Evolutionary conservation across 2,797 vertebrate species (phyloP), one percentile per base, ranked within the genome.

Genomic region (Muraenolepis orangiensis): DNA sequence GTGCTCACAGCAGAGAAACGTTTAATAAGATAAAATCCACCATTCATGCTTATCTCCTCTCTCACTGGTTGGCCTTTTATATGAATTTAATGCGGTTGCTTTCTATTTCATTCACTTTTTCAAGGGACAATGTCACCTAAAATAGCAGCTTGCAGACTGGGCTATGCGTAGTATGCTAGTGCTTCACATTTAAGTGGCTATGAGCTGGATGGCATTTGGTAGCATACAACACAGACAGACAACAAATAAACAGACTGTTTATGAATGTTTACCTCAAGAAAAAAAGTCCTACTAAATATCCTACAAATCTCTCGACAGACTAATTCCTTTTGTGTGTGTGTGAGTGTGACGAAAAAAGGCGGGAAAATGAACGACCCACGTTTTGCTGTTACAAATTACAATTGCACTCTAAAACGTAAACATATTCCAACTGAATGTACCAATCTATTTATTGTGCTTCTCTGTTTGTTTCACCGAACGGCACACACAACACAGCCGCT

Each of bases 1-100:
- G 26, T 32, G 42, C 70, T 76, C 61, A n/a, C 40, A 51, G 12
- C 51, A 29, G 61, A 46, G 57, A 36, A 14, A 16, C 66, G 74
- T 64, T 70, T 75, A 64, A 18, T 51, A 69, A 72, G 46, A 74
- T 70, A 71, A 70, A 80, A 66, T 10, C 70, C 69, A 26, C 69
- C 72, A 57, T 38, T 74, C 72, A 20, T 3, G 31, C 16, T 70
- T 23, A 28, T 78, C 20, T 64, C 34, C 57, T 6, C 36, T 70
- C 32, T 2, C 36, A 71, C 10, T 73, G 8, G 13, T 67, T 38
- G 23, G 32, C 31, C 30, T 66, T 73, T 73, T 73, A n/a, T 40
- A 38, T 34, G 14, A 66, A 72, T 30, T n/a, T 30, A 61, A 57
- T 26, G 7, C 18, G n/a, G 28, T 32, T 51, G 13, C 71, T 72